These are phyloP conservation scores for Phacellophora camtschatica DNA, from an alignment of 30 jellyfish, hydroid and myxozoan species.

Conservation along the genomic window DNA sequence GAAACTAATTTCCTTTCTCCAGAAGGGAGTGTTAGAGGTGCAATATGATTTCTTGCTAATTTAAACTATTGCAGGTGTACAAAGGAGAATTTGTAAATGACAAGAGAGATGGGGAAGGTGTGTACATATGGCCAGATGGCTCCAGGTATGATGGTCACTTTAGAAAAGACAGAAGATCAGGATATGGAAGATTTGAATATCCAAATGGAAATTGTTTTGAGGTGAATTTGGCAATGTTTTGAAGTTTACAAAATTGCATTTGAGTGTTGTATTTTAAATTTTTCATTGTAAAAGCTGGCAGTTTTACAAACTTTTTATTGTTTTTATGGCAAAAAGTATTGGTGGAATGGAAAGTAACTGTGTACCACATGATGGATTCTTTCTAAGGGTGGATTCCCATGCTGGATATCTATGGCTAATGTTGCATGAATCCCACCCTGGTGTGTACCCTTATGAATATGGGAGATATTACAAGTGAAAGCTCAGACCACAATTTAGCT, in stretches of 20 bases:
- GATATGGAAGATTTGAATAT: conserved; percentile 73
- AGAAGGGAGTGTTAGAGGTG: too few relatives aligned
- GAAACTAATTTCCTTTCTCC: too few relatives aligned
- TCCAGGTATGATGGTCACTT: conserved; percentile 73
- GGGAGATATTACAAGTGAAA: too few relatives aligned
- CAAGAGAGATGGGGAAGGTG: conserved; percentile 76
- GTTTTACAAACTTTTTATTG: too few relatives aligned
- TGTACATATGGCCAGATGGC: conserved; percentile 90
- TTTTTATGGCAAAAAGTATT: too few relatives aligned
- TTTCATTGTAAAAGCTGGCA: background rate
- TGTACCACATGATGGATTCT: too few relatives aligned
- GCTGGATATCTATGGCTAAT: too few relatives aligned
- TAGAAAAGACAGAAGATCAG: conserved; percentile 61
- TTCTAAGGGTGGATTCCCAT: too few relatives aligned
- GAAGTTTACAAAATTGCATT: background rate
- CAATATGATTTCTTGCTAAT: background rate
- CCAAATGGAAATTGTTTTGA: conserved; percentile 76
- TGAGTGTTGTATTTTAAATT: background rate
- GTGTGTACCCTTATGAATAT: too few relatives aligned
- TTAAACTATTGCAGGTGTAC: conserved; percentile 64
- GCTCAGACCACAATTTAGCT: too few relatives aligned
- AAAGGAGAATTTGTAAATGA: conserved; percentile 79
- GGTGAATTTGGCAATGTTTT: conserved; percentile 25
- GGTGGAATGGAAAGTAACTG: too few relatives aligned
- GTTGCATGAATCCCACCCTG: too few relatives aligned